These are phyloP conservation scores for Progne subis DNA, from an alignment of 2,113 vertebrate genomes.

Conservation along the genomic window DNA sequence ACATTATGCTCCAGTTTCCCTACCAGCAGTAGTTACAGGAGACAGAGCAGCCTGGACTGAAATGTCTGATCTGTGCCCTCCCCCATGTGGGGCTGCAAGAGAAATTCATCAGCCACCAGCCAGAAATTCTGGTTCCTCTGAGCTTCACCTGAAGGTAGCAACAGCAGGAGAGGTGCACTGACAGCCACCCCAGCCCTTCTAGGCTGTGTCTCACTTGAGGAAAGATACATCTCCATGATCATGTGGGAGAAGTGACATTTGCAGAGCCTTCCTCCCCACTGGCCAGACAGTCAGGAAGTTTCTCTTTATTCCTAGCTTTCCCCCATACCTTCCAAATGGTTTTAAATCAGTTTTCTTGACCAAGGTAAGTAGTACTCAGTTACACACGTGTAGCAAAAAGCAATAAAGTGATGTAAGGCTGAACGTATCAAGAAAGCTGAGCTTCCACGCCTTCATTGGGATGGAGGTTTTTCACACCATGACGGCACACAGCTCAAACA, in stretches of 20 bases:
- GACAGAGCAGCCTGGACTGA: neutral
- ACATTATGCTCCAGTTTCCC: neutral
- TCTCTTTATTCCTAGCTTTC: neutral
- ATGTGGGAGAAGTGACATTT: neutral
- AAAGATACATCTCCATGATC: accelerated
- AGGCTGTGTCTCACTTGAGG: neutral
- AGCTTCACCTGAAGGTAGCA: neutral
- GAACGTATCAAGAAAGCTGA: neutral
- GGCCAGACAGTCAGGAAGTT: neutral
- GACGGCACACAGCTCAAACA: neutral
- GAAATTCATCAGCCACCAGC: neutral
- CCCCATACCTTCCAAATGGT: neutral
- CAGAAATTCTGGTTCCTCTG: neutral
- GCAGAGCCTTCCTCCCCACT: neutral
- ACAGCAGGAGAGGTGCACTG: neutral
- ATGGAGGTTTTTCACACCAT: neutral
- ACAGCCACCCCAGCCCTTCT: neutral
- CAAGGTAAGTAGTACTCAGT: neutral
- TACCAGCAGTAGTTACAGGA: neutral
- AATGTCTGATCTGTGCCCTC: neutral
- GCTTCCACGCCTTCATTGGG: accelerated
- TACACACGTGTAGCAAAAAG: accelerated
- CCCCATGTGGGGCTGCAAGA: neutral
- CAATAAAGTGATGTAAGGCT: neutral
- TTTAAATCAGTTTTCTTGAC: neutral